Conservation (phyloP, 2,888 invertebrate genomes). For the Mimas tiliae region DNA sequence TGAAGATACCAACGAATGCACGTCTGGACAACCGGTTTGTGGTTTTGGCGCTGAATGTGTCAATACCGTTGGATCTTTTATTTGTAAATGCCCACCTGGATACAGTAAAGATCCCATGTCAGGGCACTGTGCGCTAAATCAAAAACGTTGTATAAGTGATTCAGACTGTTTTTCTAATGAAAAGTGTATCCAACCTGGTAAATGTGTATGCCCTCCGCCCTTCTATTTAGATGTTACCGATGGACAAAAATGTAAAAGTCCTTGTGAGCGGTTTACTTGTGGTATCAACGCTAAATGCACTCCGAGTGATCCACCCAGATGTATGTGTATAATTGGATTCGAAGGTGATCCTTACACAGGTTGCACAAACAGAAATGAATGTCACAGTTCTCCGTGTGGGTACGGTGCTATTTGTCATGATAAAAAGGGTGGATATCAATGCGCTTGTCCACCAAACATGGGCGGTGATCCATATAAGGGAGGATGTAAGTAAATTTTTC, state of each 20-base stretch:
- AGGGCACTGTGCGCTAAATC: slow-evolving; percentile 92
- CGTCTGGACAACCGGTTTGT: slow-evolving; percentile 90
- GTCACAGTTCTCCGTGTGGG: slow-evolving; percentile 92
- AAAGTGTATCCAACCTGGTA: slow-evolving; percentile 95
- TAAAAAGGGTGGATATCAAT: slow-evolving; percentile 93
- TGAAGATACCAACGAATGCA: slow-evolving; percentile 93
- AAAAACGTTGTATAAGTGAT: slow-evolving; percentile 92
- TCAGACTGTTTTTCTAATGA: slow-evolving; percentile 94
- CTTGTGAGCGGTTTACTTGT: slow-evolving; percentile 95
- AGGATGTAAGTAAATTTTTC: slow-evolving; percentile 86
- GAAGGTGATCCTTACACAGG: slow-evolving; percentile 94
- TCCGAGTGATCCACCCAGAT: slow-evolving; percentile 94
- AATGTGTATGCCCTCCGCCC: slow-evolving; percentile 96
- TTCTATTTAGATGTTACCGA: slow-evolving; percentile 93
- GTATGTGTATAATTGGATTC: slow-evolving; percentile 94
- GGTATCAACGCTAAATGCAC: slow-evolving; percentile 96
- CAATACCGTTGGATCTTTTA: slow-evolving; percentile 91
- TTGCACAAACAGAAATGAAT: slow-evolving; percentile 94
- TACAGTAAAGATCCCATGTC: slow-evolving; percentile 93
- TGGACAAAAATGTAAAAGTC: slow-evolving; percentile 95
- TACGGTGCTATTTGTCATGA: slow-evolving; percentile 95
- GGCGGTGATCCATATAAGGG: slow-evolving; percentile 93
- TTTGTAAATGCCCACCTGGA: slow-evolving; percentile 92
- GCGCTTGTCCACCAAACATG: slow-evolving; percentile 93
- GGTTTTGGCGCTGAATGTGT: slow-evolving; percentile 95